These are phyloP conservation scores for Goniozus legneri DNA, from an alignment of 1,140 invertebrate genomes.

Conservation along the genomic window DNA sequence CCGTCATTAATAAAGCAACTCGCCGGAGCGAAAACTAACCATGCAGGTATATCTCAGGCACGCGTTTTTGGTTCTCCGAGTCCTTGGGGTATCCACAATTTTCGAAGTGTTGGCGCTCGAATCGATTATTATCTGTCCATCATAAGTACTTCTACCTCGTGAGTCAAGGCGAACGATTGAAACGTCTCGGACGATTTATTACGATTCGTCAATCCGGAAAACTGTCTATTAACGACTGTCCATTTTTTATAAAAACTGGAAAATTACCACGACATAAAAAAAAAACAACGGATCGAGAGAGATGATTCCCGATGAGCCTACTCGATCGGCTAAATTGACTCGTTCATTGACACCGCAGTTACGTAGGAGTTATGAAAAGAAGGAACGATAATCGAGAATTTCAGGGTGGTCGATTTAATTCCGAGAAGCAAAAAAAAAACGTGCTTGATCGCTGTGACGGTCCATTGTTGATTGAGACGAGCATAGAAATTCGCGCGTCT, in stretches of 20 bases:
- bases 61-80: not conserved
- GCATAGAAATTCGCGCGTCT: no score
- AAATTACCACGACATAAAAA: no score
- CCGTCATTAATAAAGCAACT: slow-evolving; percentile 46
- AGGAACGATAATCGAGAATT: no score
- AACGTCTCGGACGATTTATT: slow-evolving; percentile 35
- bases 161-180: slow-evolving; percentile 28
- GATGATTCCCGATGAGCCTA: no score
- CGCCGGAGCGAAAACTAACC: slow-evolving; percentile 26
- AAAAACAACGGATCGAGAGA: not conserved
- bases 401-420: no score
- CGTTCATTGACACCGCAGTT: no score
- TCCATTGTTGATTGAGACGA: no score
- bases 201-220: slow-evolving; percentile 25
- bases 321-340: no score
- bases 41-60: slow-evolving; percentile 11
- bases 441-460: no score
- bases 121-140: slow-evolving; percentile 29
- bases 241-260: no score
- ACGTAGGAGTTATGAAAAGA: no score
- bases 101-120: slow-evolving; percentile 18
- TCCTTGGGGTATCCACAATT: slow-evolving; percentile 13
- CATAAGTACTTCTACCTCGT: slow-evolving; percentile 17
- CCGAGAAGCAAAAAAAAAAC: no score
- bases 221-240: slow-evolving; percentile 26